phyloP scores from a whole-genome alignment of 2,888 invertebrate genomes.

The Plagiodera versicolora region DNA sequence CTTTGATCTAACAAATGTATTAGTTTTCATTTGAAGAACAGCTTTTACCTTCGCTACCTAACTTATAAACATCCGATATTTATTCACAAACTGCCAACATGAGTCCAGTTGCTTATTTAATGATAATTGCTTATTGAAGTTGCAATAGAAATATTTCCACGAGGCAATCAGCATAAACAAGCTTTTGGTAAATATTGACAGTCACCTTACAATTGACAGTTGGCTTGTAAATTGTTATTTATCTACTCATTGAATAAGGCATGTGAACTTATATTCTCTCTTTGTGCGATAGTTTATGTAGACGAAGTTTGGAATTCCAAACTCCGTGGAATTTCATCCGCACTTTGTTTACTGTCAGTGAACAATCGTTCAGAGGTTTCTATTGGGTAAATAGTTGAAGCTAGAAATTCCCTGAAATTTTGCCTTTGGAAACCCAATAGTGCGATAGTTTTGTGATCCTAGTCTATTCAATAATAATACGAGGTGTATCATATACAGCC shows the following conservation, averaged over 20 bases:
- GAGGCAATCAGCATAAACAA: slow-evolving; percentile 12
- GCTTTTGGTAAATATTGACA: slow-evolving; percentile 12
- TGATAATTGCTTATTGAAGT: too few species aligned
- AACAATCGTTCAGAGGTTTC: neutral
- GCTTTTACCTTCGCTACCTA: too few species aligned
- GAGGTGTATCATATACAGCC: too few species aligned
- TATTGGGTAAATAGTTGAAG: neutral
- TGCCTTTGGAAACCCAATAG: too few species aligned
- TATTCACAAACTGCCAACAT: neutral
- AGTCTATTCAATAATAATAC: too few species aligned
- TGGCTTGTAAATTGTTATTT: slow-evolving; percentile 1
- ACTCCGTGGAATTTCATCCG: neutral
- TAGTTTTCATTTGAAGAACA: too few species aligned
- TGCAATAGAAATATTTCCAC: neutral
- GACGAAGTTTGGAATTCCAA: neutral
- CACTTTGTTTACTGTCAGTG: neutral
- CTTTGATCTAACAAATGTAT: too few species aligned
- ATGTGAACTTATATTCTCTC: neutral
- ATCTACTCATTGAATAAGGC: neutral
- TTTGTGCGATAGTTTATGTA: neutral
- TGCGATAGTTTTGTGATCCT: too few species aligned
- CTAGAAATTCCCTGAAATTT: neutral
- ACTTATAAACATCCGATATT: too few species aligned
- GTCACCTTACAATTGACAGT: neutral
- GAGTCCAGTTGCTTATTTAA: neutral